phyloP scores from a whole-genome alignment of 2,888 invertebrate genomes.

The Cartodere bifasciata region DNA sequence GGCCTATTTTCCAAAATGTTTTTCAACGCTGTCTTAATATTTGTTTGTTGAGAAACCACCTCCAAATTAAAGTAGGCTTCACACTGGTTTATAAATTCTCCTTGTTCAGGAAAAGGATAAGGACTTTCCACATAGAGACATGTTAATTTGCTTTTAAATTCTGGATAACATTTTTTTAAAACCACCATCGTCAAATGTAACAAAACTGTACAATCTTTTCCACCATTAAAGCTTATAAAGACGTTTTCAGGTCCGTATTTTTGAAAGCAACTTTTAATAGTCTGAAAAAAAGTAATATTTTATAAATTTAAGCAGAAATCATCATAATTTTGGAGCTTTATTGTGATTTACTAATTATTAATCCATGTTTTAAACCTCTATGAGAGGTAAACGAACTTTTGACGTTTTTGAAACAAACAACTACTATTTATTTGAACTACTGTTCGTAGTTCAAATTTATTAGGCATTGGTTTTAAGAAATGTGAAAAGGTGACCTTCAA shows the following conservation, averaged over 20 bases:
- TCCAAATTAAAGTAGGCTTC: slow-evolving; percentile 59
- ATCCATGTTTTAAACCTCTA: too few species aligned
- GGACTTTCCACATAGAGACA: slow-evolving; percentile 71
- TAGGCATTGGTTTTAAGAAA: too few species aligned
- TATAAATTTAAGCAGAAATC: slow-evolving; percentile 4
- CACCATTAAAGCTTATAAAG: slow-evolving; percentile 93
- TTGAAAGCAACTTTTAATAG: slow-evolving; percentile 46
- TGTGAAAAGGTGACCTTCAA: too few species aligned
- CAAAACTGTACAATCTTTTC: slow-evolving; percentile 94
- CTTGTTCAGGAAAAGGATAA: slow-evolving; percentile 76
- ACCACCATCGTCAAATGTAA: slow-evolving; percentile 55
- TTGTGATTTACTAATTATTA: too few species aligned
- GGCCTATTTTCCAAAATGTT: slow-evolving; percentile 44
- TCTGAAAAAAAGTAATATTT: slow-evolving; percentile 34
- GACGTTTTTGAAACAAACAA: too few species aligned
- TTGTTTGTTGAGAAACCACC: slow-evolving; percentile 51
- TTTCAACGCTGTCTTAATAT: slow-evolving; percentile 59
- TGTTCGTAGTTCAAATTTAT: too few species aligned
- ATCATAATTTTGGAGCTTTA: slow-evolving; percentile 6
- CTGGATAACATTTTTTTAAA: slow-evolving; percentile 28
- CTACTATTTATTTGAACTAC: too few species aligned
- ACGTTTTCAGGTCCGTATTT: slow-evolving; percentile 59
- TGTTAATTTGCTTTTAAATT: slow-evolving; percentile 35
- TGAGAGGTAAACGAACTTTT: too few species aligned
- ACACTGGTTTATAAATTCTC: slow-evolving; percentile 66